These are phyloP conservation scores for Aporrectodea caliginosa DNA, from an alignment of 1,140 invertebrate species.

Conservation along the genomic window DNA sequence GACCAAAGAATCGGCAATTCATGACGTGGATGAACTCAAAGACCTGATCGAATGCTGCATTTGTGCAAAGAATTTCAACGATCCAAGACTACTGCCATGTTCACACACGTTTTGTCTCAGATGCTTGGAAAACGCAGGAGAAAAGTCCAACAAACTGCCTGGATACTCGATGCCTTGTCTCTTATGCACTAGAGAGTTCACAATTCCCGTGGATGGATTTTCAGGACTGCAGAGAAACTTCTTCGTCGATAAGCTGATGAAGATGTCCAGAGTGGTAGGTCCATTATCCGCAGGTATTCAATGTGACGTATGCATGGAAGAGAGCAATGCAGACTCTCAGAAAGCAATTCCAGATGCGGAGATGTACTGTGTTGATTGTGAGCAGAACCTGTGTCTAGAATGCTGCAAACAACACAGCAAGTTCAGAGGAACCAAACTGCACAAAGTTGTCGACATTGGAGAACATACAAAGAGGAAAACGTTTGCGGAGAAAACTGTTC, in stretches of 20 bases:
- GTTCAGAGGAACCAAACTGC: not conserved
- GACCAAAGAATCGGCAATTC: too few relatives aligned
- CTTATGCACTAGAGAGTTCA: not conserved
- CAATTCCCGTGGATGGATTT: not conserved
- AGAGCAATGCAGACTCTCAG: not conserved
- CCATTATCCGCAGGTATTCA: not conserved
- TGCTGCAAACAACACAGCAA: not conserved
- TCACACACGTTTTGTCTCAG: not conserved
- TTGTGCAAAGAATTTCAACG: not conserved
- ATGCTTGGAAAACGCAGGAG: not conserved
- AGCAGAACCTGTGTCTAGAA: not conserved
- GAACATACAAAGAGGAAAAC: too few relatives aligned
- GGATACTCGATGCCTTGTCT: not conserved
- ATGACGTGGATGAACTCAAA: not conserved
- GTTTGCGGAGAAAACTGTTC: not conserved
- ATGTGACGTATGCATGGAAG: not conserved
- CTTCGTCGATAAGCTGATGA: not conserved
- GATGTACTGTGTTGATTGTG: not conserved
- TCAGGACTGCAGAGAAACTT: not conserved
- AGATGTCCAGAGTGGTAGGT: not conserved
- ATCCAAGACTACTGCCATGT: not conserved
- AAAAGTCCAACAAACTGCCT: not conserved
- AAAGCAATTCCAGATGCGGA: not conserved
- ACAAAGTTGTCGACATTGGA: not conserved
- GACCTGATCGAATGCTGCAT: not conserved